A percentile compares a stretch with the other conserved stretches of the same genome.
Evolutionary conservation across 2,888 invertebrate species (phyloP).

Genomic region (Yponomeuta cagnagella): DNA sequence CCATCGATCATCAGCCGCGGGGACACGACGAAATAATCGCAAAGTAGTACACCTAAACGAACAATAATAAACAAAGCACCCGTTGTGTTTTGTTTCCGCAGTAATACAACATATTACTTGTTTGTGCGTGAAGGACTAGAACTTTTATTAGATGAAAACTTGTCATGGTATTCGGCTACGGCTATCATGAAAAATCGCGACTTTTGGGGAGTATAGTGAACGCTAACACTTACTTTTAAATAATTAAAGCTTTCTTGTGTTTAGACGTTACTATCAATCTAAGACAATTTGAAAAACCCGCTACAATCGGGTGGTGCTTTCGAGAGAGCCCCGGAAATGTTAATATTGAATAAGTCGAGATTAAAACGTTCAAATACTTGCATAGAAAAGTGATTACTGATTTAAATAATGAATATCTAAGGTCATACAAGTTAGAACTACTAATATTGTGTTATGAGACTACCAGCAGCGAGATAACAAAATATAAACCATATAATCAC

Average conservation of each 20-base stretch:
- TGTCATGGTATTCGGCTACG: slow-evolving; percentile 47
- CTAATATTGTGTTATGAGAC: not conserved
- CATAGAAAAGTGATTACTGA: not conserved
- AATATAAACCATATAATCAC: not conserved
- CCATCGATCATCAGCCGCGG: not conserved
- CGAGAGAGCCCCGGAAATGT: not conserved
- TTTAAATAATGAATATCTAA: not conserved
- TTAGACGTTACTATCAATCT: slow-evolving; percentile 18
- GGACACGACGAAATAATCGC: not conserved
- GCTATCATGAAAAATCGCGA: slow-evolving; percentile 1
- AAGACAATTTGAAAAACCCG: slow-evolving; percentile 19
- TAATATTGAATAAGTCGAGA: not conserved
- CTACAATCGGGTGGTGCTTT: not conserved
- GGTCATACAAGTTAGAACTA: not conserved
- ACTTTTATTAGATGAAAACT: slow-evolving; percentile 49
- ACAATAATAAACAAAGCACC: slow-evolving; percentile 65
- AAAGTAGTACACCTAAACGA: slow-evolving; percentile 46
- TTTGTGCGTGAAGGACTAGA: slow-evolving; percentile 74
- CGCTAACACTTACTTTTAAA: slow-evolving; percentile 30
- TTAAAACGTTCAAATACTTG: not conserved
- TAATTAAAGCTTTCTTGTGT: slow-evolving; percentile 50
- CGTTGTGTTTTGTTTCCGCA: slow-evolving; percentile 22
- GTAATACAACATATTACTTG: slow-evolving; percentile 36
- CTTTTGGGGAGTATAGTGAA: slow-evolving; percentile 18
- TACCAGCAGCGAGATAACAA: not conserved